Conservation (phyloP, 2,888 invertebrate species). For the Ectemnius continuus region DNA sequence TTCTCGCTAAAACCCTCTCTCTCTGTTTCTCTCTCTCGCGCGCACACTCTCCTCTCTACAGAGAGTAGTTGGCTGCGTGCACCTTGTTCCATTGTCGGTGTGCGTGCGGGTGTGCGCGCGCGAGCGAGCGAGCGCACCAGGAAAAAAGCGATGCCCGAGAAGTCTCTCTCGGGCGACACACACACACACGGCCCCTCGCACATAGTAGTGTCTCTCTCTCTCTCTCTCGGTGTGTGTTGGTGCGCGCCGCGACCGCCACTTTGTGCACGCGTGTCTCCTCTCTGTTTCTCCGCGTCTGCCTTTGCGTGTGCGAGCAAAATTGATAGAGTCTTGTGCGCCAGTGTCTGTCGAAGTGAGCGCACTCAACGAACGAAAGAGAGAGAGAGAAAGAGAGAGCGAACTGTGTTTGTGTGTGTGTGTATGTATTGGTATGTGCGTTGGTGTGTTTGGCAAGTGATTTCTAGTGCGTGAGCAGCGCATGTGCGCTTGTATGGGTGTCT, state of each 20-base stretch:
- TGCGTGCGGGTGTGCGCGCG: slow-evolving; percentile 37
- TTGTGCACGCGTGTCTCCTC: slow-evolving; percentile 13
- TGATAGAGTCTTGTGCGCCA: neutral
- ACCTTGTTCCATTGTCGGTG: slow-evolving; percentile 26
- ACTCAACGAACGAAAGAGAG: neutral
- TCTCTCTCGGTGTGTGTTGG: no score
- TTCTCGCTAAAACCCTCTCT: slow-evolving; percentile 10
- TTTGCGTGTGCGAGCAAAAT: neutral
- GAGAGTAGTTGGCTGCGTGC: neutral
- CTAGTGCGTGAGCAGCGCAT: neutral
- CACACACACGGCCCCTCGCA: no score
- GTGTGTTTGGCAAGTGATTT: slow-evolving; percentile 14
- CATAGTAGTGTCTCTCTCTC: no score
- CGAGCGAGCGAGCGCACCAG: slow-evolving; percentile 39
- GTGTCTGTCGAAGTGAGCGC: no score
- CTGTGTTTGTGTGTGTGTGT: neutral
- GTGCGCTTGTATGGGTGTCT: slow-evolving; percentile 10
- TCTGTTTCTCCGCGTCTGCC: neutral
- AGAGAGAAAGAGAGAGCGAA: neutral
- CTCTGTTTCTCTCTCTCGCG: no score
- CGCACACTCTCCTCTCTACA: neutral
- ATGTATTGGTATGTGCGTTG: neutral
- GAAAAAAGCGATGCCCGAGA: slow-evolving; percentile 60
- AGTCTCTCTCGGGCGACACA: slow-evolving; percentile 49
- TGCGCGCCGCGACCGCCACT: slow-evolving; percentile 38